Conservation (phyloP, 2,797 vertebrate species). For the Pangasius macronema region DNA sequence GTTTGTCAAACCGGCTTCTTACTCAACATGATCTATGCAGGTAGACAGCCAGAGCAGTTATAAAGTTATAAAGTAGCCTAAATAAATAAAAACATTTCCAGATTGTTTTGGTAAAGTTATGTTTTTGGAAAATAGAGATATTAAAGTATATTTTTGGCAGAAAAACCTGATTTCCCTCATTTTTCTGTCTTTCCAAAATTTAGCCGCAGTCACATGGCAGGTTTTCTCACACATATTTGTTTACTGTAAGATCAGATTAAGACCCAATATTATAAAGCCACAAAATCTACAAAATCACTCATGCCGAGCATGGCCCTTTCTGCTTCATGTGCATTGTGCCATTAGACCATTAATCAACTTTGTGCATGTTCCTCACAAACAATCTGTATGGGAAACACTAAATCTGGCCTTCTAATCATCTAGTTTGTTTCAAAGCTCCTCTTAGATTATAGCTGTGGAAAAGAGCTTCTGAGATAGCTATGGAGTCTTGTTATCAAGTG, state of each 20-base stretch:
- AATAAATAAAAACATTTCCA: background rate
- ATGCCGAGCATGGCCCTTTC: background rate
- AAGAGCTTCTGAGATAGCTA: background rate
- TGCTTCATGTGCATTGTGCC: no score
- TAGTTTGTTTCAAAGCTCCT: constrained; percentile 29
- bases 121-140: background rate
- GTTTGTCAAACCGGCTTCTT: background rate
- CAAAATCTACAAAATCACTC: background rate
- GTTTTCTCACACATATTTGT: background rate
- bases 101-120: background rate
- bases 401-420: background rate
- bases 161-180: background rate
- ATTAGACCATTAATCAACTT: background rate
- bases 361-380: background rate
- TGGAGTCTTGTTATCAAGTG: constrained; percentile 5
- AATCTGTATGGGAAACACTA: constrained; percentile 20
- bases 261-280: background rate
- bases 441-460: constrained; percentile 23
- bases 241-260: background rate
- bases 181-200: background rate
- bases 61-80: background rate
- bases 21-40: background rate
- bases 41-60: background rate
- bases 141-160: background rate
- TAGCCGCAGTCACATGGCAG: background rate